These are phyloP conservation scores for Syndactyla subalaris DNA, from an alignment of 2,797 vertebrate genomes.

Conservation along the genomic window DNA sequence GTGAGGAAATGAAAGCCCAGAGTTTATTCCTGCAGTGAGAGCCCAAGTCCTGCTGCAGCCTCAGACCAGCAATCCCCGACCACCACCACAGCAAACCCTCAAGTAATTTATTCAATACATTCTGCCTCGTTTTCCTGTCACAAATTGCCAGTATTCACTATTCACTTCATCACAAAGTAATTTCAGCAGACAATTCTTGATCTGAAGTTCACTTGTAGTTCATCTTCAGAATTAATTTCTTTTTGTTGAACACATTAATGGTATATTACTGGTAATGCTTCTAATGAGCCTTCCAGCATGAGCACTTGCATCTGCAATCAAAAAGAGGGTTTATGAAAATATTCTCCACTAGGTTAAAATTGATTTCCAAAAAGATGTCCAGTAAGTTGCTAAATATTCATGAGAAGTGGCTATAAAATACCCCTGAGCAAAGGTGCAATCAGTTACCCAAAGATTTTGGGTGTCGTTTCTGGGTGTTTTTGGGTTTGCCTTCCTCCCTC, in stretches of 20 bases:
- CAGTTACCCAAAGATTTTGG: not conserved
- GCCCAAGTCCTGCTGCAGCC: not conserved
- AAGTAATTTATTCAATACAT: not conserved
- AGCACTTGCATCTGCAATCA: not conserved
- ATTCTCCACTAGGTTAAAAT: not conserved
- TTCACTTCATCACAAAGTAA: conserved; percentile 22
- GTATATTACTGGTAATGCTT: conserved; percentile 20
- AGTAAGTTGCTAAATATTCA: not conserved
- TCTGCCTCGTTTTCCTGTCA: conserved; percentile 24
- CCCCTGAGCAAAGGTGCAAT: not conserved
- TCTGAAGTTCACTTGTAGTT: conserved; percentile 41
- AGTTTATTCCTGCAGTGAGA: not conserved
- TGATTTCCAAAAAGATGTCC: not conserved
- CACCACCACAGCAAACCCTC: not conserved
- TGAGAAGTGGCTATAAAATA: not conserved
- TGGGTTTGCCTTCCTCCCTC: not conserved
- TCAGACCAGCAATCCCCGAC: not conserved
- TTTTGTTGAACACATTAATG: conserved; percentile 42
- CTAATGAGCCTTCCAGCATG: conserved; percentile 37
- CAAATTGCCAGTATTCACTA: not conserved
- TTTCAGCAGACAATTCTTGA: conserved; percentile 38
- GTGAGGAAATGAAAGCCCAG: not conserved
- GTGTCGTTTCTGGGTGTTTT: not conserved
- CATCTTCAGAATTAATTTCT: conserved; percentile 54
- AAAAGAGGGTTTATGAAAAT: not conserved